phyloP scores from a whole-genome alignment of 1,140 invertebrate genomes.

The Achroia grisella region DNA sequence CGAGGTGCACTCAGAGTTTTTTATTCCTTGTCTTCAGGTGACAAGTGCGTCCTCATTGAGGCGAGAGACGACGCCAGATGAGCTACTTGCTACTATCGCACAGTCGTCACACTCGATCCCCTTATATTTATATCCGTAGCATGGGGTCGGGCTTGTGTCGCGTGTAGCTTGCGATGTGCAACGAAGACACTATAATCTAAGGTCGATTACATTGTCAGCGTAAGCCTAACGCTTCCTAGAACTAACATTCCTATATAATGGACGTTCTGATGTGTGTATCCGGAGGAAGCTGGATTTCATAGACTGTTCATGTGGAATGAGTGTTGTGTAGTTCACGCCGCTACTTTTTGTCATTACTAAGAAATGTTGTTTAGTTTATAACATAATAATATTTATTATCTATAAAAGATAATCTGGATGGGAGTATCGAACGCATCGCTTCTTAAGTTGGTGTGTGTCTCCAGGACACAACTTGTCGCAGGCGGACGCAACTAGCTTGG shows the following conservation, averaged over 20 bases:
- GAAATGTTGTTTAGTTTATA: slow-evolving; percentile 40
- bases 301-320: slow-evolving; percentile 65
- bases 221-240: slow-evolving; percentile 70
- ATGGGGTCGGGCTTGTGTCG: slow-evolving; percentile 58
- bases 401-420: slow-evolving; percentile 19
- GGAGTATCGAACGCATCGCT: slow-evolving; percentile 42
- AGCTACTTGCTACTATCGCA: slow-evolving; percentile 67
- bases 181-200: slow-evolving; percentile 69
- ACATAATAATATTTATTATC: slow-evolving; percentile 19
- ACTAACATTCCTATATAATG: slow-evolving; percentile 56
- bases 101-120: slow-evolving; percentile 60
- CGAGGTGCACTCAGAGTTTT: slow-evolving; percentile 72
- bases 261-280: slow-evolving; percentile 66
- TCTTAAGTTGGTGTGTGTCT: slow-evolving; percentile 69
- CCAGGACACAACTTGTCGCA: slow-evolving; percentile 93
- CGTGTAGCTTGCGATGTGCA: slow-evolving; percentile 69
- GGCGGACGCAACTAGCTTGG: slow-evolving; percentile 89
- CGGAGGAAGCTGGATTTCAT: slow-evolving; percentile 65
- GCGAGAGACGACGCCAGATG: slow-evolving; percentile 76
- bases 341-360: slow-evolving; percentile 45
- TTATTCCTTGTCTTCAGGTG: slow-evolving; percentile 78
- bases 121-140: slow-evolving; percentile 51
- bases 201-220: slow-evolving; percentile 69
- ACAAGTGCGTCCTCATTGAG: slow-evolving; percentile 79
- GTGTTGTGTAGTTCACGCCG: slow-evolving; percentile 65